Conservation (phyloP, 2,888 invertebrate species). For the Trimorus sp. region DNA sequence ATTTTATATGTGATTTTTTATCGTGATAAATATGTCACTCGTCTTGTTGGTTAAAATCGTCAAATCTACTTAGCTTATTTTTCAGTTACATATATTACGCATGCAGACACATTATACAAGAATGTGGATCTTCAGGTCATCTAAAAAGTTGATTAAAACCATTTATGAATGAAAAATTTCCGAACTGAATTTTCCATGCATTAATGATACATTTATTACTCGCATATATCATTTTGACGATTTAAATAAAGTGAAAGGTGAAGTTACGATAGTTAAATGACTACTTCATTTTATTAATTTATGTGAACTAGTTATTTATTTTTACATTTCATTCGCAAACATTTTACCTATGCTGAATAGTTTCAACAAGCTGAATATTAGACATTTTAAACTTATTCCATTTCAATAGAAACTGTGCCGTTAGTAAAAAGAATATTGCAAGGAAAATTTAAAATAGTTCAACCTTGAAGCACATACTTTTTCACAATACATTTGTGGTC, state of each 20-base stretch:
- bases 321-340: conserved; percentile 16
- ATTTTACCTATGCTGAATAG: conserved; percentile 18
- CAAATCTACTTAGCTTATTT: not conserved
- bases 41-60: not conserved
- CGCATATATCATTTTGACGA: conserved; percentile 10
- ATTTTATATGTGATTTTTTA: too few relatives aligned
- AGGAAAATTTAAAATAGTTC: conserved; percentile 11
- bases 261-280: not conserved
- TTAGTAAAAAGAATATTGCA: not conserved
- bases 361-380: not conserved
- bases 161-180: conserved; percentile 9
- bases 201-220: conserved; percentile 14
- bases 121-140: conserved; percentile 10
- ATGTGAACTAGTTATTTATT: conserved; percentile 21
- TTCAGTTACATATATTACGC: not conserved
- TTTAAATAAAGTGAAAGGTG: conserved; percentile 24
- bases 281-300: conserved; percentile 25
- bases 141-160: not conserved
- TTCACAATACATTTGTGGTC: not conserved
- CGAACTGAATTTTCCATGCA: not conserved
- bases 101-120: not conserved
- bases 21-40: not conserved
- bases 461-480: conserved; percentile 23
- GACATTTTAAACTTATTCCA: not conserved
- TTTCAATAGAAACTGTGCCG: conserved; percentile 13